Conservation (phyloP, 2,888 invertebrate genomes). For the Drosophila histrio region DNA sequence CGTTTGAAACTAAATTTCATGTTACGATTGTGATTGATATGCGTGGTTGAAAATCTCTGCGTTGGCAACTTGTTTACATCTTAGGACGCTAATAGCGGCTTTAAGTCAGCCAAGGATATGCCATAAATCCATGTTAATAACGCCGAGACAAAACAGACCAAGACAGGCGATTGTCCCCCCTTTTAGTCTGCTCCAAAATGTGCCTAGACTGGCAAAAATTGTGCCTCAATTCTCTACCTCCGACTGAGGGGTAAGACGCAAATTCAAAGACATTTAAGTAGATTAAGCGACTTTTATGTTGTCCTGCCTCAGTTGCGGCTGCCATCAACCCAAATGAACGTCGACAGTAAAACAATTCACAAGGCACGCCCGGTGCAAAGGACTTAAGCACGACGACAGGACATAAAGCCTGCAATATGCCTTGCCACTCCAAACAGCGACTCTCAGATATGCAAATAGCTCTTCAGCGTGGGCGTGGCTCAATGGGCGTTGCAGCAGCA, state of each 20-base stretch:
- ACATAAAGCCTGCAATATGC: conserved; percentile 69
- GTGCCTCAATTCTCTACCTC: conserved; percentile 5
- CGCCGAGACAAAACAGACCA: conserved; percentile 16
- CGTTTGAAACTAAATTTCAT: conserved; percentile 16
- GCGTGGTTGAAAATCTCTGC: conserved; percentile 2
- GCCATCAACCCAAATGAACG: conserved; percentile 76
- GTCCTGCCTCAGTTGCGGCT: conserved; percentile 43
- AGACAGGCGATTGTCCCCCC: conserved; percentile 16
- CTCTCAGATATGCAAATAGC: conserved; percentile 73
- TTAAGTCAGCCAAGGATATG: conserved; percentile 70
- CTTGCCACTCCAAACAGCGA: conserved; percentile 44
- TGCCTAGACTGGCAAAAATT: conserved; percentile 48
- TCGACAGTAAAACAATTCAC: conserved; percentile 78
- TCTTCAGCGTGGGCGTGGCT: conserved; percentile 62
- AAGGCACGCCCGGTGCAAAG: conserved; percentile 73
- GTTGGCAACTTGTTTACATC: conserved; percentile 66
- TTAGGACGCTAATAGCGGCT: conserved; percentile 67
- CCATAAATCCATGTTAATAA: conserved; percentile 80
- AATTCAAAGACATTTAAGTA: conserved; percentile 79
- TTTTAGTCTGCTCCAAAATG: conserved; percentile 29
- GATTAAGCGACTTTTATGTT: conserved; percentile 78
- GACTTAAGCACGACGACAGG: conserved; percentile 68
- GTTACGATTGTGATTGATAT: conserved; percentile 32
- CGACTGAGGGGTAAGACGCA: conserved; percentile 21
- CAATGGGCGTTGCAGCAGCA: conserved; percentile 71